Percentiles rank a stretch among this genome's conserved stretches.
These are phyloP conservation scores for Dermatophagoides farinae DNA, from an alignment of 1,140 invertebrate genomes.

Conservation along the genomic window DNA sequence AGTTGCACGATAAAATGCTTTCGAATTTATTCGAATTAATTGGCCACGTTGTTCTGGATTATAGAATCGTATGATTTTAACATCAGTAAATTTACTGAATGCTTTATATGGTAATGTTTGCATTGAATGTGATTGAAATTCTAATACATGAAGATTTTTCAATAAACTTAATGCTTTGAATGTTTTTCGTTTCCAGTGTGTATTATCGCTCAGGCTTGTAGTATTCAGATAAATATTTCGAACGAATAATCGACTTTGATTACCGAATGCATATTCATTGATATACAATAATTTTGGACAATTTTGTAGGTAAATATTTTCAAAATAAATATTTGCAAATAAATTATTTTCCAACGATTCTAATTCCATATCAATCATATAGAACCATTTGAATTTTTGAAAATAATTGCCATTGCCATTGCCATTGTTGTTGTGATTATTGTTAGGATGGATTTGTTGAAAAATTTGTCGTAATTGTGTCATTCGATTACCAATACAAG, in stretches of 20 bases:
- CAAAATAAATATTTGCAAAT: not conserved
- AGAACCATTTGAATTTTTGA: slow-evolving; percentile 7
- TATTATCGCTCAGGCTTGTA: not conserved
- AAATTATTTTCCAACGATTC: not conserved
- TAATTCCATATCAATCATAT: not conserved
- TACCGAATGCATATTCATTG: not conserved
- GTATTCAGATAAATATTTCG: slow-evolving; percentile 1
- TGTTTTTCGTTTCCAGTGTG: not conserved
- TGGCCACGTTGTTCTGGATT: not conserved
- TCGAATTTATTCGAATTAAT: not conserved
- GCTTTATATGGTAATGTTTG: slow-evolving; percentile 1
- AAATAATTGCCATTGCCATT: too few relatives aligned
- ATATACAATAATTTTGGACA: not conserved
- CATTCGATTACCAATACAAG: not conserved
- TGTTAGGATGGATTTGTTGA: too few relatives aligned
- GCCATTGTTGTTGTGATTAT: too few relatives aligned
- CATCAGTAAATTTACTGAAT: not conserved
- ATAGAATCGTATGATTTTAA: not conserved
- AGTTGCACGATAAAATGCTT: not conserved
- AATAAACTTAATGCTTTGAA: slow-evolving; percentile 4
- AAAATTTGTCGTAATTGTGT: not conserved
- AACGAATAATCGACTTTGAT: not conserved
- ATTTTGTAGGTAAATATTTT: slow-evolving; percentile 3
- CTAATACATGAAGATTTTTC: not conserved
- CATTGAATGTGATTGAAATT: not conserved